Evolutionary conservation across 2,888 invertebrate species (phyloP).

Genomic region (Eupithecia centaureata): DNA sequence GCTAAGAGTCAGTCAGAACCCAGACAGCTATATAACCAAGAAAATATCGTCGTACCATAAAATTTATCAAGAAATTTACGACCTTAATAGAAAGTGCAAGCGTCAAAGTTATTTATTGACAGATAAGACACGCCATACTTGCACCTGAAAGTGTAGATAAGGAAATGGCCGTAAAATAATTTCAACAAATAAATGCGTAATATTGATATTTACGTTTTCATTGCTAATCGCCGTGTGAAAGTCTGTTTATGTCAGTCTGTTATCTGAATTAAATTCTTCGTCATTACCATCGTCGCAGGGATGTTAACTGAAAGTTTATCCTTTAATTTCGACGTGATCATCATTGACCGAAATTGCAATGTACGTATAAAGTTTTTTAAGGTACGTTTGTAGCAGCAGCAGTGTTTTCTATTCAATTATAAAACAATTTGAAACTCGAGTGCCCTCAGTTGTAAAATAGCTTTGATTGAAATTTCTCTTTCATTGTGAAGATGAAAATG

Average conservation of each 20-base stretch:
- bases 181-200: conserved; percentile 47
- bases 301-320: conserved; percentile 3
- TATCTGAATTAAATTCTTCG: conserved; percentile 36
- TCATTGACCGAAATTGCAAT: neutral
- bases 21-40: conserved; percentile 31
- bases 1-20: conserved; percentile 24
- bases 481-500: neutral
- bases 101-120: conserved; percentile 51
- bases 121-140: conserved; percentile 54
- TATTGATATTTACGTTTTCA: conserved; percentile 49
- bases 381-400: neutral
- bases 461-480: conserved; percentile 5
- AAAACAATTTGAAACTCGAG: neutral
- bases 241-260: conserved; percentile 46
- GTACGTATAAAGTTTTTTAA: neutral
- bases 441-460: neutral
- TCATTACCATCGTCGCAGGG: conserved; percentile 7
- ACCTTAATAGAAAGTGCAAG: conserved; percentile 54
- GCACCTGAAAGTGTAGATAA: conserved; percentile 51
- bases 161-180: conserved; percentile 51
- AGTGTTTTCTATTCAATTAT: neutral
- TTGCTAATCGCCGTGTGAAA: conserved; percentile 51
- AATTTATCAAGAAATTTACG: conserved; percentile 46
- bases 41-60: conserved; percentile 39
- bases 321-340: conserved; percentile 4